phyloP scores from a whole-genome alignment of 2,797 vertebrate species.

The Trichosurus vulpecula region DNA sequence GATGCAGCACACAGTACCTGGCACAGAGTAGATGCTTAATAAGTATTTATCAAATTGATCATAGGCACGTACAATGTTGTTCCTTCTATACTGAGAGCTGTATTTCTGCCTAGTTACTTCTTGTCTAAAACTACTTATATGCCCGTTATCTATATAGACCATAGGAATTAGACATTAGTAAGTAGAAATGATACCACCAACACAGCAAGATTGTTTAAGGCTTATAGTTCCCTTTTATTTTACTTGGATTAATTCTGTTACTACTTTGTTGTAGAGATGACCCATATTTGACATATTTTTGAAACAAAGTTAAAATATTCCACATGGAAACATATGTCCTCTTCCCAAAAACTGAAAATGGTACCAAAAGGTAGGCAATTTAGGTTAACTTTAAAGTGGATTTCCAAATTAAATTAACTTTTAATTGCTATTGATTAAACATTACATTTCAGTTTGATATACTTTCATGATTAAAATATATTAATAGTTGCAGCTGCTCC shows the following conservation, averaged over 20 bases:
- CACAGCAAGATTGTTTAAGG: constrained; percentile 25
- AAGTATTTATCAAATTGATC: neutral
- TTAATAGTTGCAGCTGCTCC: constrained; percentile 58
- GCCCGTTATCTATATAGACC: neutral
- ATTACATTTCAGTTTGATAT: constrained; percentile 43
- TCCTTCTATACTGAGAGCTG: constrained; percentile 8
- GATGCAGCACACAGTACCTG: neutral
- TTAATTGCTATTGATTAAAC: constrained; percentile 37
- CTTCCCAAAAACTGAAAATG: constrained; percentile 51
- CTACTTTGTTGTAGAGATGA: neutral
- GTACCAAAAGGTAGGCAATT: neutral
- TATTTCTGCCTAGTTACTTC: constrained; percentile 8
- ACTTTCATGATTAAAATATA: constrained; percentile 61
- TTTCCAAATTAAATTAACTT: constrained; percentile 30
- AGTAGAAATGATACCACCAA: constrained; percentile 2
- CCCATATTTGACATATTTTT: constrained; percentile 37
- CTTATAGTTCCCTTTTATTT: constrained; percentile 26
- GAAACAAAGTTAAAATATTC: neutral
- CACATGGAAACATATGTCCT: constrained; percentile 29
- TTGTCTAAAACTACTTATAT: constrained; percentile 56
- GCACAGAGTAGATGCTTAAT: neutral
- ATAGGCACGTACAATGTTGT: neutral
- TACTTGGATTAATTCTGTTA: constrained; percentile 38
- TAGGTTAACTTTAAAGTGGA: constrained; percentile 23
- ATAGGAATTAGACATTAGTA: constrained; percentile 44